Evolutionary conservation across 2,888 invertebrate genomes (phyloP), one percentile per base, ranked within the genome.

Genomic region (Eupithecia vulgata): DNA sequence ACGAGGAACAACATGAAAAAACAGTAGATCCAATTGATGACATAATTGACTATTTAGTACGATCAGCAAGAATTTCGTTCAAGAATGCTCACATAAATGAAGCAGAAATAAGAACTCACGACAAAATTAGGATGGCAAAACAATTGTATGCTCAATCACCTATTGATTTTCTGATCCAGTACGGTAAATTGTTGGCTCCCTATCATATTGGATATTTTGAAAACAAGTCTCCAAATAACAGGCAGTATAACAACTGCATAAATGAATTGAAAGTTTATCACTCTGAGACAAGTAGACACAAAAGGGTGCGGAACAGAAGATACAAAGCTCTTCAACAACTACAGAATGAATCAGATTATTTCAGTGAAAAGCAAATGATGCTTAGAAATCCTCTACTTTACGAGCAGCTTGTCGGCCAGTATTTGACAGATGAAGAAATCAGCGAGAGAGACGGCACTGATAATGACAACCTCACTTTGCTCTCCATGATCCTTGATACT

Each of bases 361-460:
- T 99, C 84, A 97, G 97, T 86, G 98, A 99, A 88, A 96, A 96
- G 75, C 97, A 98, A 94, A 99, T 99, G 99, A 98, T 98, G 96
- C 96, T 96, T 80, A 93, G 99, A 75, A 98, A 98, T 88, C 99
- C 99, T 0, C 94, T 97, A 70, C 90, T 99, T 0, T 99, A 98
- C 91, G 98, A 99, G 78, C 97, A 98, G 83, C 93, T 99, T 80
- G 95, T 99, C 62, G 99, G 98, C 0, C 97, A 97, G 83, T 98
- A 97, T 88, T 89, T 99, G 79, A 96, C 97, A 4, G 96, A 97
- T 73, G 96, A 96, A 42, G 98, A 99, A 87, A 96, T 96, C 74
- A 94, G 95, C 77, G 94, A 94, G 69, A 91, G 97, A 21, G 97
- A 96, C 88, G 91, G 94, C 72, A 94, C 95, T 67, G 95, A 96